These are phyloP conservation scores for Podargus strigoides DNA, from an alignment of 2,797 vertebrate species.

Conservation along the genomic window DNA sequence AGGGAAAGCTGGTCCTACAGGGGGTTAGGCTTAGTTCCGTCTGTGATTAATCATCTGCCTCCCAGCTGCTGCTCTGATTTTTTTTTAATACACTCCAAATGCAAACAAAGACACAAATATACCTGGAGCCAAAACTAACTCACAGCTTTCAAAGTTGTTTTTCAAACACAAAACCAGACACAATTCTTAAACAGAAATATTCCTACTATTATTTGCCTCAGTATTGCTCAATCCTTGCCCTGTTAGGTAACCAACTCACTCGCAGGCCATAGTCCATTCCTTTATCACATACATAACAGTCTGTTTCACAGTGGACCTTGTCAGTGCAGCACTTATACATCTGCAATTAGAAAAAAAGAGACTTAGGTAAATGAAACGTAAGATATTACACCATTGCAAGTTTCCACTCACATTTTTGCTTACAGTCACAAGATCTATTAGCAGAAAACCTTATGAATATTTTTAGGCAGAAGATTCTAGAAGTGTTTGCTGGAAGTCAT, in stretches of 20 bases:
- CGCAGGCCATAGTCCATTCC: neutral
- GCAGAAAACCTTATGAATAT: neutral
- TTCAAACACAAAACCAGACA: neutral
- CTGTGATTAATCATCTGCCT: conserved; percentile 46
- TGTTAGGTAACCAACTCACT: neutral
- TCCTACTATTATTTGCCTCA: neutral
- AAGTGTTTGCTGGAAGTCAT: neutral
- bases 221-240: neutral
- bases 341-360: neutral
- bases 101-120: neutral
- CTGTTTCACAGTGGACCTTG: neutral
- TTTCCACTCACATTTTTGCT: neutral
- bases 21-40: neutral
- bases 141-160: neutral
- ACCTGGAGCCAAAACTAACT: neutral
- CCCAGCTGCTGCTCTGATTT: neutral
- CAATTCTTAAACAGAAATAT: neutral
- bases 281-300: neutral
- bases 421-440: neutral
- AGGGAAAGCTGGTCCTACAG: conserved; percentile 1
- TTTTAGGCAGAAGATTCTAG: neutral
- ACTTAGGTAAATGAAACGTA: neutral
- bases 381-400: neutral
- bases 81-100: conserved; percentile 6
- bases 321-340: neutral